Percentiles rank a stretch among this genome's conserved stretches.
These are phyloP conservation scores for Operophtera brumata DNA, from an alignment of 2,888 invertebrate genomes.

Conservation along the genomic window DNA sequence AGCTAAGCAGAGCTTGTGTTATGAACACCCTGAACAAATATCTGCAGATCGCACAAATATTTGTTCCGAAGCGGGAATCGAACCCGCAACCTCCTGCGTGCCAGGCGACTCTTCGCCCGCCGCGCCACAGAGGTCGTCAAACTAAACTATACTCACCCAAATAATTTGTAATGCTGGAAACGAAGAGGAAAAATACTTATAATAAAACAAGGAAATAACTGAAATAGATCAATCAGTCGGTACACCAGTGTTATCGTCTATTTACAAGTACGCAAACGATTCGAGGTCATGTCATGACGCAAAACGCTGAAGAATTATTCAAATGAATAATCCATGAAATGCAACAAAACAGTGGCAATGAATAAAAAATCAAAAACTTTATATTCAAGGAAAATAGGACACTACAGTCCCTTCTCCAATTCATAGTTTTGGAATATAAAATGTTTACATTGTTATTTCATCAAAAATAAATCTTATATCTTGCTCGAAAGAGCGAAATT, in stretches of 20 bases:
- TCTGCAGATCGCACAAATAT: no score
- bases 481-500: neutral
- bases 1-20: no score
- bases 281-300: conserved; percentile 9
- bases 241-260: conserved; percentile 10
- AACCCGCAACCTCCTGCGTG: no score
- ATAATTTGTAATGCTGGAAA: no score
- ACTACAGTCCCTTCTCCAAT: conserved; percentile 26
- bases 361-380: conserved; percentile 28
- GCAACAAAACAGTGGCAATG: conserved; percentile 19
- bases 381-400: conserved; percentile 33
- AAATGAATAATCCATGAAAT: conserved; percentile 23
- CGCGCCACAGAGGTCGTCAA: no score
- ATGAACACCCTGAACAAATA: no score
- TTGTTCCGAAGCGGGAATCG: no score
- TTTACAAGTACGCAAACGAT: conserved; percentile 11
- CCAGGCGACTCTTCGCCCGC: no score
- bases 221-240: conserved; percentile 2
- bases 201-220: conserved; percentile 7
- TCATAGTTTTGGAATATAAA: conserved; percentile 14
- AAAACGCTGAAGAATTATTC: conserved; percentile 9
- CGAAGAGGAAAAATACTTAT: neutral
- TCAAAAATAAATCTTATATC: conserved; percentile 8
- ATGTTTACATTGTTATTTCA: neutral
- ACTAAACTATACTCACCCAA: no score